Percentiles rank a stretch among this genome's conserved stretches.
phyloP scores from a whole-genome alignment of 1,140 invertebrate genomes.

The Drosophila ogumai region DNA sequence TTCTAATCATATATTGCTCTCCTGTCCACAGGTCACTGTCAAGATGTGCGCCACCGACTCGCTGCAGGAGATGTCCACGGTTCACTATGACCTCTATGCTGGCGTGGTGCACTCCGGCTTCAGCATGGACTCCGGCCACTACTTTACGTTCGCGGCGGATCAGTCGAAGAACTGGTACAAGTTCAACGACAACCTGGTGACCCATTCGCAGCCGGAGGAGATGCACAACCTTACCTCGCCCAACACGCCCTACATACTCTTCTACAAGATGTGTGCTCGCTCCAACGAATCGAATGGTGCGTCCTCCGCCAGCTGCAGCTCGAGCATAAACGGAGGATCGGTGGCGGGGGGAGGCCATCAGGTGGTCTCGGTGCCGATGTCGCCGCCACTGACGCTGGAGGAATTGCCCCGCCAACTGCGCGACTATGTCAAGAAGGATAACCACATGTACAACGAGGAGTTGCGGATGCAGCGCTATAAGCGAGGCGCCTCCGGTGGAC shows the following conservation, averaged over 20 bases:
- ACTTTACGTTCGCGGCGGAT: slow-evolving; percentile 92
- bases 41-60: slow-evolving; percentile 77
- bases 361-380: slow-evolving; percentile 60
- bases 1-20: background rate
- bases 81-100: slow-evolving; percentile 90
- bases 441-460: slow-evolving; percentile 72
- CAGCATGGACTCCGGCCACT: slow-evolving; percentile 93
- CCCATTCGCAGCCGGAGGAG: slow-evolving; percentile 87
- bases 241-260: slow-evolving; percentile 93
- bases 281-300: slow-evolving; percentile 70
- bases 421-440: slow-evolving; percentile 76
- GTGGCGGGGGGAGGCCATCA: slow-evolving; percentile 13
- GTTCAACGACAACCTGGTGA: slow-evolving; percentile 92
- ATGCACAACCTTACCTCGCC: slow-evolving; percentile 88
- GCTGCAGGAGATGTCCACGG: slow-evolving; percentile 69
- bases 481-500: slow-evolving; percentile 37
- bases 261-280: slow-evolving; percentile 87
- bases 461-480: slow-evolving; percentile 60
- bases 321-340: slow-evolving; percentile 7
- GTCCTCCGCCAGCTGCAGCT: slow-evolving; percentile 19
- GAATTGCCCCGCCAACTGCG: slow-evolving; percentile 69
- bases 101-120: slow-evolving; percentile 93
- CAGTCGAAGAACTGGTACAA: slow-evolving; percentile 91
- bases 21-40: slow-evolving; percentile 84
- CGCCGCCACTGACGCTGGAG: slow-evolving; percentile 63